phyloP scores from a whole-genome alignment of 2,113 vertebrate genomes.

The Corythoichthys intestinalis region DNA sequence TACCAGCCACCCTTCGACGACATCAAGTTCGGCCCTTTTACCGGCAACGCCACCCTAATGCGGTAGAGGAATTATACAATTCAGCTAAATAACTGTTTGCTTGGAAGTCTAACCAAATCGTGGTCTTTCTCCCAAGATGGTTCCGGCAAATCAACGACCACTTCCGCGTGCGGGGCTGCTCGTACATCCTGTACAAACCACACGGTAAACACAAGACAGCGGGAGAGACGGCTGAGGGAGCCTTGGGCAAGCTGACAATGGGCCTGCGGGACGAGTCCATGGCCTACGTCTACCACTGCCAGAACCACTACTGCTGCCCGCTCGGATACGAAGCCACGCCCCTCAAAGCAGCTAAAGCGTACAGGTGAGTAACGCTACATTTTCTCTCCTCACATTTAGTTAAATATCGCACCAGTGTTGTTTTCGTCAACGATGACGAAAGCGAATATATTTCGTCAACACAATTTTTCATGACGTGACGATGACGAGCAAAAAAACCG shows the following conservation, averaged over 20 bases:
- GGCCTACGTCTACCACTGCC: slow-evolving; percentile 98
- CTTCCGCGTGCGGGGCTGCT: slow-evolving; percentile 91
- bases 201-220: slow-evolving; percentile 98
- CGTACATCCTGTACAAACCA: slow-evolving; percentile 95
- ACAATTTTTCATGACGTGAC: too few species aligned
- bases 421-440: too few species aligned
- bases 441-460: too few species aligned
- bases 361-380: slow-evolving; percentile 70
- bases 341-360: slow-evolving; percentile 89
- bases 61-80: slow-evolving; percentile 65
- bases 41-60: slow-evolving; percentile 98
- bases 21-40: slow-evolving; percentile 97
- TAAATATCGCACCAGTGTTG: not conserved
- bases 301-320: slow-evolving; percentile 99
- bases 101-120: too few species aligned
- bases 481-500: too few species aligned
- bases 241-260: slow-evolving; percentile 86
- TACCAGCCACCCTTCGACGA: slow-evolving; percentile 98
- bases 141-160: slow-evolving; percentile 98
- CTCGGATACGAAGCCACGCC: slow-evolving; percentile 97
- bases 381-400: not conserved
- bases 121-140: slow-evolving; percentile 75
- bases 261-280: slow-evolving; percentile 91
- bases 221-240: slow-evolving; percentile 93
- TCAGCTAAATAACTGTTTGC: too few species aligned